A percentile compares a stretch with the other conserved stretches of the same genome.
These are phyloP conservation scores for Paedocypris micromegethes DNA, from an alignment of 2,797 vertebrate genomes.

Conservation along the genomic window DNA sequence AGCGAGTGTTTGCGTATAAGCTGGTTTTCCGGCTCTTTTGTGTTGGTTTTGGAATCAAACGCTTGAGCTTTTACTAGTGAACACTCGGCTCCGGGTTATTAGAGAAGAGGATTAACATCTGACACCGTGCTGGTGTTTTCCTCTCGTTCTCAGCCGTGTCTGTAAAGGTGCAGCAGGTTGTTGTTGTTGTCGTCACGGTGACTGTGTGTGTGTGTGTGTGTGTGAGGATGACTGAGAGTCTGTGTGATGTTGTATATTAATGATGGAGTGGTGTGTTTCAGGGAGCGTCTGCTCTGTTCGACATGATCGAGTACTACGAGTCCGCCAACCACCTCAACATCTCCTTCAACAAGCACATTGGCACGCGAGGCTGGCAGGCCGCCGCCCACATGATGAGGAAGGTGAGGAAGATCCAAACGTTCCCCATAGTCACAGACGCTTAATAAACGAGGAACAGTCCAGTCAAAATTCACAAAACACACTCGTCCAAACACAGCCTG, in stretches of 20 bases:
- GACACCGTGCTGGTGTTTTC: too few species aligned
- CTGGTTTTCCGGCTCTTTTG: too few species aligned
- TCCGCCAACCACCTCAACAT: constrained; percentile 95
- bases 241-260: too few species aligned
- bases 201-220: background rate
- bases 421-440: too few species aligned
- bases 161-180: constrained; percentile 10
- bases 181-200: constrained; percentile 8
- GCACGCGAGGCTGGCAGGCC: constrained; percentile 91
- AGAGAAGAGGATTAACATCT: too few species aligned
- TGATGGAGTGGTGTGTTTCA: constrained; percentile 43
- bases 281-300: constrained; percentile 90
- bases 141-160: constrained; percentile 35
- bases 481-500: background rate
- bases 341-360: constrained; percentile 94
- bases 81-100: too few species aligned
- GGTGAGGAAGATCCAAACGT: constrained; percentile 61
- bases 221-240: too few species aligned
- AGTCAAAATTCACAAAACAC: too few species aligned
- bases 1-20: too few species aligned
- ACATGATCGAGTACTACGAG: constrained; percentile 97
- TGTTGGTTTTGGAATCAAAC: too few species aligned
- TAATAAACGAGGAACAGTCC: too few species aligned
- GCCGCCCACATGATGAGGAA: constrained; percentile 96
- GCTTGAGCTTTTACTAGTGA: too few species aligned